Percentiles rank a stretch among this genome's conserved stretches.
These are phyloP conservation scores for Syrmaticus mikado DNA, from an alignment of 2,113 vertebrate genomes.

Conservation along the genomic window DNA sequence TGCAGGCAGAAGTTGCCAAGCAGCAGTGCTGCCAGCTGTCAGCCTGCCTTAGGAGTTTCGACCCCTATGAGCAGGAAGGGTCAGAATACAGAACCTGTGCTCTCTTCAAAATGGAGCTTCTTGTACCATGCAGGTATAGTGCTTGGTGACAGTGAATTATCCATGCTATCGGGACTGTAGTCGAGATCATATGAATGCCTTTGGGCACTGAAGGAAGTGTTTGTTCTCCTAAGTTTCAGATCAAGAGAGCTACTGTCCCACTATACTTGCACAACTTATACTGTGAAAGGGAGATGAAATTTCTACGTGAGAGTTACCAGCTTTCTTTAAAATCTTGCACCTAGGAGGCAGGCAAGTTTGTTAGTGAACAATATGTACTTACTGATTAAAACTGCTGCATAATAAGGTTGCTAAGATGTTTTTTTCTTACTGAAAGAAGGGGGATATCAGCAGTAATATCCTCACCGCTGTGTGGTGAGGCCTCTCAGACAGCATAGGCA, in stretches of 20 bases:
- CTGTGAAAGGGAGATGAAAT: neutral
- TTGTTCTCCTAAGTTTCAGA: neutral
- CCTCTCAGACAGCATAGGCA: neutral
- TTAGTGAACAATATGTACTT: neutral
- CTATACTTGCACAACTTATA: neutral
- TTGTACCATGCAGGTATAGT: neutral
- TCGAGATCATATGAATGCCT: neutral
- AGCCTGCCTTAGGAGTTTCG: accelerated
- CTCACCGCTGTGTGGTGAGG: neutral
- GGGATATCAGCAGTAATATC: neutral
- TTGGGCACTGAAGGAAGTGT: neutral
- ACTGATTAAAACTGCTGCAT: neutral
- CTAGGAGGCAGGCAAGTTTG: neutral
- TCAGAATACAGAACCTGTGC: neutral
- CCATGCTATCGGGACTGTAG: accelerated
- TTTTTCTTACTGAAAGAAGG: neutral
- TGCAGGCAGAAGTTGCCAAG: neutral
- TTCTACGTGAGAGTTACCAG: neutral
- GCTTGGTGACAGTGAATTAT: neutral
- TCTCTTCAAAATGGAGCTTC: neutral
- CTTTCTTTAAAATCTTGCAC: neutral
- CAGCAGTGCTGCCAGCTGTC: neutral
- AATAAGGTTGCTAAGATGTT: neutral
- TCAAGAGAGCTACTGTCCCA: neutral
- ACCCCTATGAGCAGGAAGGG: accelerated